phyloP scores from a whole-genome alignment of 92 coral and sea anemone genomes.

The Galaxea fascicularis region DNA sequence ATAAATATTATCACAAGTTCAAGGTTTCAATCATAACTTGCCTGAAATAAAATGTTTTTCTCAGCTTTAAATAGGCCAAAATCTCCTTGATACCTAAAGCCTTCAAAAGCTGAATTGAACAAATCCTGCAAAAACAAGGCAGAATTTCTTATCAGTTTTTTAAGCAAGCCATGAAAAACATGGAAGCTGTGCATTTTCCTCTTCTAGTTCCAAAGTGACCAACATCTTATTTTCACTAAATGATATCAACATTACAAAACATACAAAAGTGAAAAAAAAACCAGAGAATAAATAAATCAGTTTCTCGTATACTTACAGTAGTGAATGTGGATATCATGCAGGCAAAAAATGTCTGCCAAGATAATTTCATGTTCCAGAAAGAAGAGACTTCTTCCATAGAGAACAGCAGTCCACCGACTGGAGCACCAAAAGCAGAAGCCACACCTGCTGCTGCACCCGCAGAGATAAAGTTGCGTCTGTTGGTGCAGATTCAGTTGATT shows the following conservation, averaged over 20 bases:
- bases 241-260: no score
- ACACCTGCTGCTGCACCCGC: slow-evolving; percentile 99
- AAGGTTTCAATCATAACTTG: slow-evolving; percentile 2
- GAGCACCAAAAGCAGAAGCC: slow-evolving; percentile 99
- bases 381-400: slow-evolving; percentile 99
- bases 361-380: slow-evolving; percentile 99
- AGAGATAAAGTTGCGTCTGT: slow-evolving; percentile 96
- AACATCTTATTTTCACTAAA: no score
- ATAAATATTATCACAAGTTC: no score
- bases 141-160: background rate
- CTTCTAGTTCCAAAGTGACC: no score
- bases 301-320: slow-evolving; percentile 76
- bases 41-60: slow-evolving; percentile 96
- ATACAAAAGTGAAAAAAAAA: no score
- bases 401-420: slow-evolving; percentile 96
- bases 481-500: background rate
- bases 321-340: slow-evolving; percentile 99
- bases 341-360: slow-evolving; percentile 99
- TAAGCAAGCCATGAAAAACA: no score
- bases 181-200: no score
- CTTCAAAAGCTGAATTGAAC: slow-evolving; percentile 98
- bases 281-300: background rate
- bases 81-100: slow-evolving; percentile 93
- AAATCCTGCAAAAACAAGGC: slow-evolving; percentile 74
- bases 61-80: slow-evolving; percentile 97